These are phyloP conservation scores for Parazoanthus swiftii DNA, from an alignment of 92 coral and sea anemone species.

Conservation along the genomic window DNA sequence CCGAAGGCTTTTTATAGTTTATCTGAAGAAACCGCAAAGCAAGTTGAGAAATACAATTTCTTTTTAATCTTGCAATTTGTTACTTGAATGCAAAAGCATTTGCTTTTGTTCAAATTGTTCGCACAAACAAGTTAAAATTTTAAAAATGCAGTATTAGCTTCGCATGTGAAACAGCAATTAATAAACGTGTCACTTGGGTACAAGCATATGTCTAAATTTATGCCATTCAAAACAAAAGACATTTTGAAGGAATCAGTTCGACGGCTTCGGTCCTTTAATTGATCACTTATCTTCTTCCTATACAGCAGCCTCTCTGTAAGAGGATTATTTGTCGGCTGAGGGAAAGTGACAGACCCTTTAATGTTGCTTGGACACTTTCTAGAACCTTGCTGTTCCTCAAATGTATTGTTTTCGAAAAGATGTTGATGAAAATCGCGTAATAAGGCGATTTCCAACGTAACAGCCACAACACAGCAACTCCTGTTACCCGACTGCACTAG, in stretches of 20 bases:
- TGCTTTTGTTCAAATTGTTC: conserved; percentile 32
- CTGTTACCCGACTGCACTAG: too few species aligned
- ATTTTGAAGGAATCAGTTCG: not conserved
- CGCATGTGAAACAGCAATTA: conserved; percentile 5
- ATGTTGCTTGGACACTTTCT: too few species aligned
- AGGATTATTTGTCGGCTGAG: not conserved
- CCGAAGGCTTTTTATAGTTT: conserved; percentile 26
- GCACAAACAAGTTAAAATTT: conserved; percentile 25
- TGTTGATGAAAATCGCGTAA: too few species aligned
- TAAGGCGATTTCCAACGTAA: too few species aligned
- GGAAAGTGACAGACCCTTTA: too few species aligned
- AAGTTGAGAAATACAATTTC: conserved; percentile 12
- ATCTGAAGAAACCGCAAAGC: conserved; percentile 39
- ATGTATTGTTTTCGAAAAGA: too few species aligned
- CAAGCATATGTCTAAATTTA: not conserved
- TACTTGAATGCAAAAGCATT: conserved; percentile 24
- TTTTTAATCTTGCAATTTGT: conserved; percentile 27
- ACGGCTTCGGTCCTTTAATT: not conserved
- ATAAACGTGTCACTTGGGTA: not conserved
- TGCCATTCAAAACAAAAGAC: not conserved
- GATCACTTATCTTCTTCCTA: too few species aligned
- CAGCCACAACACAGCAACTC: too few species aligned
- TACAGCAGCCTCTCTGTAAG: not conserved
- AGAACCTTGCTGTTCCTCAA: too few species aligned
- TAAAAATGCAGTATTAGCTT: conserved; percentile 22